These are phyloP conservation scores for Leucoraja ocellata DNA, from an alignment of 2,797 vertebrate species.

Conservation along the genomic window DNA sequence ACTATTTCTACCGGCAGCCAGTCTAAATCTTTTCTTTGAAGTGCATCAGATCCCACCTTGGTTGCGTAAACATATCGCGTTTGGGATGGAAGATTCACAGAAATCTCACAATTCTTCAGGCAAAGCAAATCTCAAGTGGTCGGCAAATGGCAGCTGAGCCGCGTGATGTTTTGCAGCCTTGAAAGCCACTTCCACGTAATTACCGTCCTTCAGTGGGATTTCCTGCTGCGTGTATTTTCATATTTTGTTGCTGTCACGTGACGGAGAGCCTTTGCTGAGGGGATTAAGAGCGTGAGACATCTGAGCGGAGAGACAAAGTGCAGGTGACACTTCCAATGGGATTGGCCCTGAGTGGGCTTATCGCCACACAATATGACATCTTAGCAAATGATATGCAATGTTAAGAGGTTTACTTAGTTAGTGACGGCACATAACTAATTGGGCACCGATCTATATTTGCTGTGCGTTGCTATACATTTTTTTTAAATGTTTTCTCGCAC, in stretches of 20 bases:
- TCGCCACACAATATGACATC: not conserved
- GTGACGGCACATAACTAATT: not conserved
- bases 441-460: not conserved
- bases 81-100: not conserved
- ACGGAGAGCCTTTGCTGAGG: not conserved
- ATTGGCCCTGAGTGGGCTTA: not conserved
- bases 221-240: constrained; percentile 15
- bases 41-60: not conserved
- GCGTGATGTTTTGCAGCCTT: constrained; percentile 14
- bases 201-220: not conserved
- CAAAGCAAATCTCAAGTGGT: not conserved
- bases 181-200: not conserved
- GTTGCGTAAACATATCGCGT: not conserved
- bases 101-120: no score
- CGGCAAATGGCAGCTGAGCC: not conserved
- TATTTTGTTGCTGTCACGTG: not conserved
- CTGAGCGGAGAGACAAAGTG: not conserved
- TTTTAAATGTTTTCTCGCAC: not conserved
- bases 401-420: not conserved
- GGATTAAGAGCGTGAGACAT: not conserved
- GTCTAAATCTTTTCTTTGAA: not conserved
- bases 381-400: not conserved
- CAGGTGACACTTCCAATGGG: not conserved
- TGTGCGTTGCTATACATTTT: not conserved
- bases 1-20: not conserved